Conservation (phyloP, 2,797 vertebrate species). For the Lophotriccus pileatus region DNA sequence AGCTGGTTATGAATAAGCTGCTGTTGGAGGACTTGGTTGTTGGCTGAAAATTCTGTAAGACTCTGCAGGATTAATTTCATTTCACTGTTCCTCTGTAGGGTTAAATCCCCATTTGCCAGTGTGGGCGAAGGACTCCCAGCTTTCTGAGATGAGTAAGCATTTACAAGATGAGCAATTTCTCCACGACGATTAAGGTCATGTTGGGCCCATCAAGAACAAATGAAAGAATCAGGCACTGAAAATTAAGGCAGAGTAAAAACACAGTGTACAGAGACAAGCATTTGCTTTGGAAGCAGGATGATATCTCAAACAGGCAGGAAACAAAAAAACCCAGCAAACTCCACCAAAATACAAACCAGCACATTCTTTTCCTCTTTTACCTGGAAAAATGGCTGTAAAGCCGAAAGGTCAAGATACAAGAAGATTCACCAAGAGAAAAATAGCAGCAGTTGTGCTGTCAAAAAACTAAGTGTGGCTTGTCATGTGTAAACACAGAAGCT, state of each 20-base stretch:
- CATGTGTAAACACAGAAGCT: not conserved
- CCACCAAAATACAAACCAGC: not conserved
- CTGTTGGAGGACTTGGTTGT: not conserved
- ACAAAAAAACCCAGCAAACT: not conserved
- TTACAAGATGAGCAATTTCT: constrained; percentile 11
- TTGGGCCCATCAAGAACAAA: not conserved
- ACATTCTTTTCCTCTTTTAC: not conserved
- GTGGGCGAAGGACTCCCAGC: not conserved
- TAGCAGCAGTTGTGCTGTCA: not conserved
- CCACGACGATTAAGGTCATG: not conserved
- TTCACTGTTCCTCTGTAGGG: not conserved
- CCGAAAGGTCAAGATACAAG: not conserved
- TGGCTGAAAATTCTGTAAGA: not conserved
- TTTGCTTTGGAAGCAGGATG: constrained; percentile 1
- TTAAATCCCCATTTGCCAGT: not conserved
- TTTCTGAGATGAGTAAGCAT: not conserved
- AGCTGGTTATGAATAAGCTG: not conserved
- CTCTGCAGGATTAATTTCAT: not conserved
- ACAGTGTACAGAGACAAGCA: not conserved
- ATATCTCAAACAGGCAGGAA: not conserved
- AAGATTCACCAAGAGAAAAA: not conserved
- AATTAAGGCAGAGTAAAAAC: not conserved
- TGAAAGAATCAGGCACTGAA: not conserved
- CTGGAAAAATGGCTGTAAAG: not conserved
- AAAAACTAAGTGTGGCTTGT: not conserved